Percentiles rank a stretch among this genome's conserved stretches.
phyloP scores from a whole-genome alignment of 2,888 invertebrate species.

The Philereme transversata region DNA sequence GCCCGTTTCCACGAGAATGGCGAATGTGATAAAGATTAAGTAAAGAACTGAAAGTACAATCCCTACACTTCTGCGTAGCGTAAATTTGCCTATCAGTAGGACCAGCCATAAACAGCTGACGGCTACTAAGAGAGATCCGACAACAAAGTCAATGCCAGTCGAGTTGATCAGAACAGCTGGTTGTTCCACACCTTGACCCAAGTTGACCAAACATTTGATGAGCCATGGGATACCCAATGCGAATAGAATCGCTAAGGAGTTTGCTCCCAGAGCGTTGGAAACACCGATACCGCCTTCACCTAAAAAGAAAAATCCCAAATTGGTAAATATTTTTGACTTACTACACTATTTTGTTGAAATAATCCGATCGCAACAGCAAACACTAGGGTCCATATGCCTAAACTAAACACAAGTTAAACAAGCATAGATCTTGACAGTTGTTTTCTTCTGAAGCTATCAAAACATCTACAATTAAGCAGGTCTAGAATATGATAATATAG shows the following conservation, averaged over 20 bases:
- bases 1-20: conserved; percentile 91
- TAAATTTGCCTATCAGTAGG: conserved; percentile 88
- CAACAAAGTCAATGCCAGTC: conserved; percentile 91
- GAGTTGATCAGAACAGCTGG: conserved; percentile 88
- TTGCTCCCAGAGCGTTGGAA: conserved; percentile 93
- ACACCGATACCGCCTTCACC: conserved; percentile 94
- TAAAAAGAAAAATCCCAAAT: conserved; percentile 59
- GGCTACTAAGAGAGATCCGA: conserved; percentile 90
- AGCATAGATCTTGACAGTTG: no score
- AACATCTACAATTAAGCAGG: no score
- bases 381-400: background rate
- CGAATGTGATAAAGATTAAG: conserved; percentile 87
- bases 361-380: conserved; percentile 2
- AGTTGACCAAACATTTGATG: conserved; percentile 86
- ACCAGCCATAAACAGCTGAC: conserved; percentile 88
- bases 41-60: conserved; percentile 87
- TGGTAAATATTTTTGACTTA: conserved; percentile 1
- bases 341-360: background rate
- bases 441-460: no score
- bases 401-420: no score
- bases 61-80: conserved; percentile 88
- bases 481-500: no score
- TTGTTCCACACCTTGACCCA: conserved; percentile 70
- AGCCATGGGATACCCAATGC: conserved; percentile 94
- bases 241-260: conserved; percentile 92